phyloP scores from a whole-genome alignment of 2,113 vertebrate genomes.

The Genyomyrus donnyi region DNA sequence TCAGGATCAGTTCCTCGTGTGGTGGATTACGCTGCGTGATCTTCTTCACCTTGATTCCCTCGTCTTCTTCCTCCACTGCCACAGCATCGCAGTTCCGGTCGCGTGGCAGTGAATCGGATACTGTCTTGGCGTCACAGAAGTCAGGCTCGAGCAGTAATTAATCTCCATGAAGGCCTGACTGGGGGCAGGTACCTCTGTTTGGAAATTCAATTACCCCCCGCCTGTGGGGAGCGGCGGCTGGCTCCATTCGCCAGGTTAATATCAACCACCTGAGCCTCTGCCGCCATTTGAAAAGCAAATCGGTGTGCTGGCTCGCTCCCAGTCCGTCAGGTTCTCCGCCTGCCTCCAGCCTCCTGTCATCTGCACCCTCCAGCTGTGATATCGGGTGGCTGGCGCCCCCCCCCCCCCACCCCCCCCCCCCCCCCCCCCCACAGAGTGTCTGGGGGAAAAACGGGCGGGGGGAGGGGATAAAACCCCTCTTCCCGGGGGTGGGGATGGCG shows the following conservation, averaged over 20 bases:
- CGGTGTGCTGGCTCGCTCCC: conserved; percentile 35
- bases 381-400: not conserved
- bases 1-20: conserved; percentile 47
- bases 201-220: conserved; percentile 78
- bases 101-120: conserved; percentile 70
- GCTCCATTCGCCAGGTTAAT: conserved; percentile 70
- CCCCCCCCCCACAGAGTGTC: not conserved
- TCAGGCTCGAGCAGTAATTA: conserved; percentile 84
- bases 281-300: conserved; percentile 56
- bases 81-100: conserved; percentile 58
- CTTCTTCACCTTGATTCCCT: conserved; percentile 46
- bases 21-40: conserved; percentile 28
- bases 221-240: conserved; percentile 43
- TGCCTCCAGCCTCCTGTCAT: not conserved
- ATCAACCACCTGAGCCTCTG: conserved; percentile 92
- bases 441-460: no score
- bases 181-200: conserved; percentile 84
- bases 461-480: no score
- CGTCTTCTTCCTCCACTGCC: conserved; percentile 34
- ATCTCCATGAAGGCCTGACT: conserved; percentile 89
- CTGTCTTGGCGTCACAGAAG: conserved; percentile 66
- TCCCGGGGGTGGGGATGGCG: no score
- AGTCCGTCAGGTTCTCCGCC: conserved; percentile 9
- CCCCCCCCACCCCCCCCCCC: no score
- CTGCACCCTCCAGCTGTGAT: not conserved